Base-by-base conservation (phyloP, 2,888 invertebrate genomes). In the Cyaniris semiargus region DNA sequence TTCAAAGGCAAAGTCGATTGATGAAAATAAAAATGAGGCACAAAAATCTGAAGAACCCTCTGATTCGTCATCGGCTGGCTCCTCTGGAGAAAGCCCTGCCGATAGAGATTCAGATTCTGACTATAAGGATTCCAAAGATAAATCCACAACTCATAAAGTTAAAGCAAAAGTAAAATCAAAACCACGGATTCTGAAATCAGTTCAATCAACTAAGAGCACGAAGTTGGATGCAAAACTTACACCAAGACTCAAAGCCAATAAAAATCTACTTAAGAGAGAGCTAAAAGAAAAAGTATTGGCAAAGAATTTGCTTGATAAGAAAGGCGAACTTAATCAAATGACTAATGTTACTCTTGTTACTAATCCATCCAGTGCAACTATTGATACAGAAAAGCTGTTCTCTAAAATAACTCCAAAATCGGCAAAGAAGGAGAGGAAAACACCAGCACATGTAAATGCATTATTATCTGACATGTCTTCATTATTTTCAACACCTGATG, bases 401-500 rank as follows among this genome's bases (percentile, higher is more conserved):
- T 83, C 90, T 0, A 95, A 95, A 89, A 89, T 89, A 77, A 83
- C 85, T 76, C 86, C 87, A 70, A 93, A 93, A 83, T 80, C 86
- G 31, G 79, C 87, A 10, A 94, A 90, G 81, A 94, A 92, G 82
- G 95, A 95, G 79, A 95, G 95, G 80, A 96, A 96, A 85, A 94
- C 95, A 48, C 95, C 96, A 23, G 94, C 95, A 21, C 95, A 95
- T 84, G 91, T 95, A 72, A 94, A 94, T 77, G 94, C 88, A 81
- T 89, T 91, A 83, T 89, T 94, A 66, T 90, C 94, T 56, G 95
- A 95, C 84, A 95, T 95, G 94, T 95, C 97, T 78, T 96, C 96
- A 58, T 88, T 97, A 78, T 97, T 97, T 87, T 97, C 97, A 7
- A 96, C 96, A 70, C 97, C 97, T 27, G 97, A 97, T 92, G 96